Base-by-base conservation (phyloP, 2,888 invertebrate species). In the Punctoribates punctum region DNA sequence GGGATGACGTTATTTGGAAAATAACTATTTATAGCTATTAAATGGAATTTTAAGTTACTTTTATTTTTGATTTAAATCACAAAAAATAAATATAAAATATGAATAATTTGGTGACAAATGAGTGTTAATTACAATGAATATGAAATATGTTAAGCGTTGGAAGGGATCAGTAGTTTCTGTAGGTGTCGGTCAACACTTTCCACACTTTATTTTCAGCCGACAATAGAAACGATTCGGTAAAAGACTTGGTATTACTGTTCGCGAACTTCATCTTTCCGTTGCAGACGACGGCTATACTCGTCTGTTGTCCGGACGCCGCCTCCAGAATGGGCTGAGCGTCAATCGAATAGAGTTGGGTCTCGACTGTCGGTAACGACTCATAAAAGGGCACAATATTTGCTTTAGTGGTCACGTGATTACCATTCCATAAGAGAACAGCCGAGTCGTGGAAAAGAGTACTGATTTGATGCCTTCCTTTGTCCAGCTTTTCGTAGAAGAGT, bases 361-460 rank as follows among this genome's bases (percentile, higher is more conserved):
- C 90, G 25, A 93, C 90, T 0, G 89, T 84, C 1, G 96, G 96
- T 76, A 96, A 85, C 79, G 91, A 91, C 83, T 91, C 88, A 79
- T 92, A 88, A 82, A 94, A 96, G 82, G 92, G 92, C 82, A 92
- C 90, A 76, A 97, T 94, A 78, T 88, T 88, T 48, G 91, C 91
- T 81, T 88, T 90, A 8, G 94, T 94, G 75, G 87, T 88, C 0
- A 91, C 87, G 8, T 91, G 90, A 84, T 93, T 94, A 38, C 96
- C 96, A 86, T 96, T 96, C 96, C 95, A 97, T 65, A 93, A 90
- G 74, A 95, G 85, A n/a, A 90, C 86, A 8, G 91, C 94, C 29
- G 89, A 88, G 67, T 94, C 93, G 81, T 94, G 85, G 82, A 96
- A 96, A 62, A 95, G 85, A 82, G 90, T 90, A 0, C 89, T 88